These are phyloP conservation scores for Columba livia DNA, from an alignment of 2,113 vertebrate species.

Conservation along the genomic window DNA sequence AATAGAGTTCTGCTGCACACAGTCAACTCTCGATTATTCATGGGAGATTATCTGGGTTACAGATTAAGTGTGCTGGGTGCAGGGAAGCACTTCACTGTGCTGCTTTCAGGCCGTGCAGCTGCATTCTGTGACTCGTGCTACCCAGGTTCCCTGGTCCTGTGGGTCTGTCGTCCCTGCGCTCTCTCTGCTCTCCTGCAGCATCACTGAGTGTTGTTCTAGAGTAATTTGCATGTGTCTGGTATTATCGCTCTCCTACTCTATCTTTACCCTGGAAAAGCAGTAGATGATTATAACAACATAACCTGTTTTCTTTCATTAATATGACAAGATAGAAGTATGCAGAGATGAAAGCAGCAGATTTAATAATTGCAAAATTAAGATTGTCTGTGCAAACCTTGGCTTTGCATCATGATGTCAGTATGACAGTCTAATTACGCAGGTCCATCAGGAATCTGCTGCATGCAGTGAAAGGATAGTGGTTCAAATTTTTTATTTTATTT, in stretches of 20 bases:
- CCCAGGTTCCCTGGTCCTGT: neutral
- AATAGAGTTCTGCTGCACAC: neutral
- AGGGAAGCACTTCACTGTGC: neutral
- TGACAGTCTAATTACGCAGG: neutral
- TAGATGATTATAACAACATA: neutral
- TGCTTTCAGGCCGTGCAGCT: neutral
- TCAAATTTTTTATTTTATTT: neutral
- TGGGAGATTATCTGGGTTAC: neutral
- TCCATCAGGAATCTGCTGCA: neutral
- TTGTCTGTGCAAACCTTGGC: neutral
- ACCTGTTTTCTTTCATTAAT: neutral
- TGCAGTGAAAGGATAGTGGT: neutral
- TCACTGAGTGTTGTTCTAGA: accelerated
- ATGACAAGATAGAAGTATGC: neutral
- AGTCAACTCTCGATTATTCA: neutral
- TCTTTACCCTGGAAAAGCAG: neutral
- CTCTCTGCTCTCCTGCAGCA: accelerated
- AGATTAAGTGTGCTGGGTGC: neutral
- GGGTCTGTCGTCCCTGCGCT: neutral
- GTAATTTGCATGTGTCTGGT: neutral
- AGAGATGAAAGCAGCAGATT: neutral
- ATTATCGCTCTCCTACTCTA: neutral
- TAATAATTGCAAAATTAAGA: neutral
- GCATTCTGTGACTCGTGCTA: neutral
- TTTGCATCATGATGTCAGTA: neutral